Evolutionary conservation across 2,797 vertebrate species (phyloP), one percentile per base, ranked within the genome.

Genomic region (Chrosomus eos): DNA sequence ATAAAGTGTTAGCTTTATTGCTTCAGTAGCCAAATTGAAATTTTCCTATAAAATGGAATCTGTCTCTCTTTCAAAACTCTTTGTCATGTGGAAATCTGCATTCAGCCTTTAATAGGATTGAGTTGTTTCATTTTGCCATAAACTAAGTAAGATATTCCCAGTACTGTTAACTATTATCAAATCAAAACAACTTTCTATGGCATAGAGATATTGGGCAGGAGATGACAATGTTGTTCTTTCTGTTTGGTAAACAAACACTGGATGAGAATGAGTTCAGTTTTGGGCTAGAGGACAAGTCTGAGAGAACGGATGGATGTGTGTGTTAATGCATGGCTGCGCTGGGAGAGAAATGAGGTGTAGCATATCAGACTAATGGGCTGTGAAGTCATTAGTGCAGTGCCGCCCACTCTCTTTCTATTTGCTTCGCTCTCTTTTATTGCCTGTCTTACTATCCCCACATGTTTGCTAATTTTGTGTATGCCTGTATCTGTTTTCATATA

Each of bases 281-380:
- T 62, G 64, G 73, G 72, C 45, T 81, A 86, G 66, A 88, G 86
- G 85, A 88, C 81, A 80, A 82, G 78, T 87, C 84, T 84, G 78
- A 58, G 76, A 18, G 70, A 80, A 51, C 36, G 82, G 86, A 87
- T 88, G 83, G 86, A 88, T 88, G 74, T 83, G 62, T 83, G 86
- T 53, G 72, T 85, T 87, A 88, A 90, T 86, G 89, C 89, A 86
- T 40, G 80, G 81, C 84, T 87, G 89, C 80, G 36, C 86, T 77
- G 82, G 67, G 76, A 81, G 86, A 81, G 66, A 88, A 90, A 90
- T 88, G 89, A 88, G 89, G 87, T 90, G 84, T 87, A 88, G 80
- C 85, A 40, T 86, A 87, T 86, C 84, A 90, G 86, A 73, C 87
- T 90, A 90, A 90, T 90, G 89, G 88, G 84, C 84, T 88, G 89